Evolutionary conservation across 2,888 invertebrate species (phyloP).

Genomic region (Hipparchia semele): DNA sequence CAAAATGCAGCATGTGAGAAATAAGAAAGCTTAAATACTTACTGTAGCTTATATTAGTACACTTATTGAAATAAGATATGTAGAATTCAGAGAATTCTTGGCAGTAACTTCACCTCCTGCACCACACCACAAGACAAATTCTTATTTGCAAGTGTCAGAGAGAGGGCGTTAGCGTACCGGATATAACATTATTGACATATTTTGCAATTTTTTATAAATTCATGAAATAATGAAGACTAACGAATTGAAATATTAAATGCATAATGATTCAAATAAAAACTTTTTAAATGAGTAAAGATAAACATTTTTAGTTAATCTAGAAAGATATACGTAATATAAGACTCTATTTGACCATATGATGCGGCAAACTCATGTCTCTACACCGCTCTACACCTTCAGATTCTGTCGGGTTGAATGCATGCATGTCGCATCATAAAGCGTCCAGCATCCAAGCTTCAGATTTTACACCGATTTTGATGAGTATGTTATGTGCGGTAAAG

Average conservation of each 20-base stretch:
- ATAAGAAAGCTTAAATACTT: slow-evolving; percentile 56
- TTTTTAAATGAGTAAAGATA: background rate
- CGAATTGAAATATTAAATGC: background rate
- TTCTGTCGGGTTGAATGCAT: background rate
- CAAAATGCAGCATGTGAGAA: slow-evolving; percentile 43
- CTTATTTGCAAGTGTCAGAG: slow-evolving; percentile 50
- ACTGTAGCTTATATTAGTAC: slow-evolving; percentile 62
- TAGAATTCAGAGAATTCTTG: slow-evolving; percentile 62
- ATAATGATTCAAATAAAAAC: background rate
- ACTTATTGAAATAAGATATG: slow-evolving; percentile 60
- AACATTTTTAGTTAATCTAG: background rate
- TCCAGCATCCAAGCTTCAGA: too few relatives aligned
- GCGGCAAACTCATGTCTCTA: slow-evolving; percentile 17
- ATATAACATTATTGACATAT: slow-evolving; percentile 60
- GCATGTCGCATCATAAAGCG: too few relatives aligned
- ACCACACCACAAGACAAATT: slow-evolving; percentile 75
- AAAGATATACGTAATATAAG: background rate
- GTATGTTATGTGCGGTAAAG: too few relatives aligned
- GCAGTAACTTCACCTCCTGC: slow-evolving; percentile 60
- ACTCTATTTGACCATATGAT: slow-evolving; percentile 17
- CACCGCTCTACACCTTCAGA: slow-evolving; percentile 2
- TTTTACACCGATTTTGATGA: too few relatives aligned
- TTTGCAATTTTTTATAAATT: slow-evolving; percentile 17
- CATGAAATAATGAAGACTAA: background rate
- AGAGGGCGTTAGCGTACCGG: slow-evolving; percentile 69